Conservation (phyloP, 2,113 vertebrate genomes). For the Lasiurus borealis region DNA sequence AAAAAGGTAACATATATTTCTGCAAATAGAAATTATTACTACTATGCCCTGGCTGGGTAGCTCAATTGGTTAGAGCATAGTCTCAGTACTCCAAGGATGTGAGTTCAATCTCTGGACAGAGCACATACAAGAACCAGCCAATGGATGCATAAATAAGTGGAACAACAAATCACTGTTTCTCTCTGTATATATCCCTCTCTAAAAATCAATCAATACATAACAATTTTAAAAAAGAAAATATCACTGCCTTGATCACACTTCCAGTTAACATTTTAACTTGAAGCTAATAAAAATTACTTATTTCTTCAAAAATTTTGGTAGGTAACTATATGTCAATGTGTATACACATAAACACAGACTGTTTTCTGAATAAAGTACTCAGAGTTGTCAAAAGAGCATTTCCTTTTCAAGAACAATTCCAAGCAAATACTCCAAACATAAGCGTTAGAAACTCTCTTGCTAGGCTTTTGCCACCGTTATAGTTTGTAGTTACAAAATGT, state of each 20-base stretch:
- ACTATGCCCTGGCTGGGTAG: neutral
- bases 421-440: conserved; percentile 19
- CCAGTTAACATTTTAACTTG: neutral
- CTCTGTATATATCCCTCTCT: neutral
- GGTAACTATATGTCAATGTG: neutral
- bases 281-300: neutral
- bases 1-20: neutral
- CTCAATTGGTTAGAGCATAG: neutral
- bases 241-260: neutral
- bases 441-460: conserved; percentile 41
- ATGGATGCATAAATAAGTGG: neutral
- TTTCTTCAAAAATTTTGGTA: neutral
- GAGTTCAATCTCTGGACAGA: neutral
- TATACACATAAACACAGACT: neutral
- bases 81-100: neutral
- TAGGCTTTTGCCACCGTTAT: conserved; percentile 3
- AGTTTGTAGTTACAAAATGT: conserved; percentile 24
- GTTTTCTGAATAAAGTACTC: conserved; percentile 5
- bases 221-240: neutral
- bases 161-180: neutral
- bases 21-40: neutral
- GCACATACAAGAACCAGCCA: neutral
- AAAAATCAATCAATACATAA: neutral
- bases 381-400: neutral
- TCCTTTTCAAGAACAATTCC: conserved; percentile 18